Conservation (phyloP, 2,888 invertebrate species). For the Gastrophysa polygoni region DNA sequence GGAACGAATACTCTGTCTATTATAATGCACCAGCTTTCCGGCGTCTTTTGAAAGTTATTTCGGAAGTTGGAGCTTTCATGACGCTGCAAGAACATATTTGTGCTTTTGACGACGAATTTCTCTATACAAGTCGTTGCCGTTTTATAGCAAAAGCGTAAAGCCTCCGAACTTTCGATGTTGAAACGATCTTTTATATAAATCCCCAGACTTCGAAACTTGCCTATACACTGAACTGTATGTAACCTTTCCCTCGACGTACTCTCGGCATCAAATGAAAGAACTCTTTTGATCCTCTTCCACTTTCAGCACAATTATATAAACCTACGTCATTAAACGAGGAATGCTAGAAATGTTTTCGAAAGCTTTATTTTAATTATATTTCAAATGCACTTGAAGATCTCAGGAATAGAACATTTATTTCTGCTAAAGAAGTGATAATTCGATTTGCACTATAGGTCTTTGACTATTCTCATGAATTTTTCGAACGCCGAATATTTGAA, state of each 20-base stretch:
- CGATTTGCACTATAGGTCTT: too few relatives aligned
- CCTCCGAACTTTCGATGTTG: slow-evolving; percentile 45
- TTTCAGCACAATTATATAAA: slow-evolving; percentile 45
- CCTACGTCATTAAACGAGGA: slow-evolving; percentile 53
- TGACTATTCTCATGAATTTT: too few relatives aligned
- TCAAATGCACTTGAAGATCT: too few relatives aligned
- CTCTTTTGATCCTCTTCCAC: slow-evolving; percentile 52
- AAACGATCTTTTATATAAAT: slow-evolving; percentile 46
- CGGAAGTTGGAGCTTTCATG: slow-evolving; percentile 32
- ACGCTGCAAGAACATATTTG: slow-evolving; percentile 38
- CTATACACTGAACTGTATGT: slow-evolving; percentile 38
- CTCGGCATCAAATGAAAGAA: slow-evolving; percentile 28
- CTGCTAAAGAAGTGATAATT: too few relatives aligned
- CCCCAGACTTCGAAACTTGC: slow-evolving; percentile 40
- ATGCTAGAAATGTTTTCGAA: slow-evolving; percentile 28
- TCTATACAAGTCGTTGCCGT: slow-evolving; percentile 46
- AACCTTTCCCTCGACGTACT: slow-evolving; percentile 35
- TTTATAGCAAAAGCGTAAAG: slow-evolving; percentile 43
- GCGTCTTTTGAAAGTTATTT: slow-evolving; percentile 34
- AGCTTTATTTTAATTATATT: slow-evolving; percentile 21
- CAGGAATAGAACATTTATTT: too few relatives aligned
- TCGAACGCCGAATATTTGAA: too few relatives aligned
- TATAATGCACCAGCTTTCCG: slow-evolving; percentile 37
- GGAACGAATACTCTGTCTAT: slow-evolving; percentile 32
- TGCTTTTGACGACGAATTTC: slow-evolving; percentile 38